phyloP scores from a whole-genome alignment of 1,140 invertebrate genomes.

The Ceratina calcarata region DNA sequence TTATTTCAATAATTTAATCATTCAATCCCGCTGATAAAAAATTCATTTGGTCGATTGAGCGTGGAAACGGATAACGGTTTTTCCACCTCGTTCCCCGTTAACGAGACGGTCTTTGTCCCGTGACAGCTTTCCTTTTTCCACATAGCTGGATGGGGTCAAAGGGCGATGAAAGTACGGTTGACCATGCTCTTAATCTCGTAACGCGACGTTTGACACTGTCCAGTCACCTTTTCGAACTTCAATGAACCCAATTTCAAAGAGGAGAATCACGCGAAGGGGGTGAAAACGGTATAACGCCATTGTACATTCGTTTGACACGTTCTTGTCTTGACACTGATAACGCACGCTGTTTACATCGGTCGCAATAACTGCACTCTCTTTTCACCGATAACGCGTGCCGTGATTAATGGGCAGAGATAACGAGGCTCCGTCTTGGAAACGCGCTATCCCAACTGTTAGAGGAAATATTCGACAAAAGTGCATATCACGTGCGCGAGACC shows the following conservation, averaged over 20 bases:
- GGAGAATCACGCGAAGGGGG: too few relatives aligned
- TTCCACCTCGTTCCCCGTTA: neutral
- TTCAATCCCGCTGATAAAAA: neutral
- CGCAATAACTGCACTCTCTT: conserved; percentile 31
- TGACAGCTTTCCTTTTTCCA: conserved; percentile 3
- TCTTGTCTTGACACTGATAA: conserved; percentile 27
- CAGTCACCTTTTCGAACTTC: neutral
- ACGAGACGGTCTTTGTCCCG: conserved; percentile 5
- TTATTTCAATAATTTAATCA: neutral
- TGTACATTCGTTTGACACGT: neutral
- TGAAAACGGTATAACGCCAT: too few relatives aligned
- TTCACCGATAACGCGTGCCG: conserved; percentile 52
- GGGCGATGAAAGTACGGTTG: neutral
- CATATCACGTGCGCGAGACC: too few relatives aligned
- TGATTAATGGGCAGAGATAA: conserved; percentile 63
- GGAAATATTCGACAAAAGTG: too few relatives aligned
- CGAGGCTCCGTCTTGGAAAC: conserved; percentile 4
- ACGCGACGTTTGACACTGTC: neutral
- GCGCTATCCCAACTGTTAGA: neutral
- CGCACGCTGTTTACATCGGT: conserved; percentile 57
- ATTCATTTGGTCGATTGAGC: conserved; percentile 10
- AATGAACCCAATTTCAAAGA: neutral
- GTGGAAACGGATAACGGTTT: conserved; percentile 20
- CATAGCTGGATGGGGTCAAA: neutral
- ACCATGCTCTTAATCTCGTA: neutral